Conservation (phyloP, 1,140 invertebrate genomes). For the Lithobius niger region DNA sequence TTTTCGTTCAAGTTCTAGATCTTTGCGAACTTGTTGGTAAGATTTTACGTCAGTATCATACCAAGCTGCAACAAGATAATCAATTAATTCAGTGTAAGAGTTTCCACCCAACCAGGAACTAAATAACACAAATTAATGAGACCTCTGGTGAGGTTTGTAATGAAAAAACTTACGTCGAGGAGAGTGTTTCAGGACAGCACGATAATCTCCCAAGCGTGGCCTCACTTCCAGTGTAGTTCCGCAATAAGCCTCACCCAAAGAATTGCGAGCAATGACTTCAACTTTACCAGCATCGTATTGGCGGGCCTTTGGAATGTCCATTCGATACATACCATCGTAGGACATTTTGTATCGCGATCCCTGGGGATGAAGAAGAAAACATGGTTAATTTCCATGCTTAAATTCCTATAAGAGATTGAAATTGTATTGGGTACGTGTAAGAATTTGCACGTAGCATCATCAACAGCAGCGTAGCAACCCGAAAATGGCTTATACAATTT, state of each 20-base stretch:
- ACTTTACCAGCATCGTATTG: slow-evolving; percentile 92
- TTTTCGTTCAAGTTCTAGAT: slow-evolving; percentile 68
- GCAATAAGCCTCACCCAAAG: slow-evolving; percentile 75
- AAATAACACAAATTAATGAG: too few species aligned
- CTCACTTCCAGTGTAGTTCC: slow-evolving; percentile 82
- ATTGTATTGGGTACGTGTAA: too few species aligned
- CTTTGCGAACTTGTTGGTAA: slow-evolving; percentile 68
- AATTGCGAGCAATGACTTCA: slow-evolving; percentile 84
- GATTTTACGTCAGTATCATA: slow-evolving; percentile 72
- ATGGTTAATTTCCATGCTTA: too few species aligned
- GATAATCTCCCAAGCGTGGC: slow-evolving; percentile 83
- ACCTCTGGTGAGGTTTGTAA: too few species aligned
- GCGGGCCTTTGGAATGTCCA: slow-evolving; percentile 91
- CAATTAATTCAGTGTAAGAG: too few species aligned
- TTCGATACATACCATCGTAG: slow-evolving; percentile 95
- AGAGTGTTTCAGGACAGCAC: slow-evolving; percentile 85
- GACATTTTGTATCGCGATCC: slow-evolving; percentile 86
- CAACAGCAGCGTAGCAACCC: too few species aligned
- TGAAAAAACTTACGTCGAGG: slow-evolving; percentile 72
- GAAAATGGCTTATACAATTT: too few species aligned
- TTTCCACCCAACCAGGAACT: too few species aligned
- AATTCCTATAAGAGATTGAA: too few species aligned
- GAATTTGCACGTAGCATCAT: too few species aligned
- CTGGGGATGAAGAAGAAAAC: too few species aligned
- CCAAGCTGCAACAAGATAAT: slow-evolving; percentile 74